Percentiles rank a stretch among this genome's conserved stretches.
Evolutionary conservation across 1,140 invertebrate species (phyloP).

Genomic region (Diabrotica virgifera): DNA sequence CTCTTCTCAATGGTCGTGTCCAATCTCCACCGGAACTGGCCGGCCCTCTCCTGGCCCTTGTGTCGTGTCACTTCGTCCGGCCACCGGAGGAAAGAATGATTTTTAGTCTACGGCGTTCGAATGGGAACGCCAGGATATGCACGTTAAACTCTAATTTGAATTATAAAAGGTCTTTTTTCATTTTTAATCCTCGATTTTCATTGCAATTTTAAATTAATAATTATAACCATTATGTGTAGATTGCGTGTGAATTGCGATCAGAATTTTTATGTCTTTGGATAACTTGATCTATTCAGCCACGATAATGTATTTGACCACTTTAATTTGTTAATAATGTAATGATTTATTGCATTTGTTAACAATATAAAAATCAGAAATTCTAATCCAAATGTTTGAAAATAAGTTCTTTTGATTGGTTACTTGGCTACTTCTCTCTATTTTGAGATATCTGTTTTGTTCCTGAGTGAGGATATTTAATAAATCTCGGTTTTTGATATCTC

Average conservation of each 20-base stretch:
- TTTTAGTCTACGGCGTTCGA: constrained; percentile 37
- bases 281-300: too few species aligned
- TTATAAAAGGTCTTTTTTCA: constrained; percentile 19
- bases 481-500: too few species aligned
- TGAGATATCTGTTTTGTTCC: too few species aligned
- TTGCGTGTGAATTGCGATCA: background rate
- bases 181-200: background rate
- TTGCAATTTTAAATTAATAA: background rate
- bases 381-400: too few species aligned
- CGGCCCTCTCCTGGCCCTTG: constrained; percentile 31
- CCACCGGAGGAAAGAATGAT: constrained; percentile 41
- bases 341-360: too few species aligned
- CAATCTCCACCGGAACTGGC: constrained; percentile 46
- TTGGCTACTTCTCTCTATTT: too few species aligned
- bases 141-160: constrained; percentile 15
- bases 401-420: too few species aligned
- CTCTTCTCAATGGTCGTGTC: constrained; percentile 44
- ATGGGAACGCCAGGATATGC: constrained; percentile 24
- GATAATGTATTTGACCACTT: too few species aligned
- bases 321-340: too few species aligned
- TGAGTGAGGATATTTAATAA: too few species aligned
- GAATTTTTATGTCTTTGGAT: background rate
- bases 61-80: constrained; percentile 25
- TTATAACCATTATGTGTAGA: background rate
- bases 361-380: background rate